Percentiles rank a stretch among this genome's conserved stretches.
These are phyloP conservation scores for Lagopus muta DNA, from an alignment of 2,113 vertebrate species.

Conservation along the genomic window DNA sequence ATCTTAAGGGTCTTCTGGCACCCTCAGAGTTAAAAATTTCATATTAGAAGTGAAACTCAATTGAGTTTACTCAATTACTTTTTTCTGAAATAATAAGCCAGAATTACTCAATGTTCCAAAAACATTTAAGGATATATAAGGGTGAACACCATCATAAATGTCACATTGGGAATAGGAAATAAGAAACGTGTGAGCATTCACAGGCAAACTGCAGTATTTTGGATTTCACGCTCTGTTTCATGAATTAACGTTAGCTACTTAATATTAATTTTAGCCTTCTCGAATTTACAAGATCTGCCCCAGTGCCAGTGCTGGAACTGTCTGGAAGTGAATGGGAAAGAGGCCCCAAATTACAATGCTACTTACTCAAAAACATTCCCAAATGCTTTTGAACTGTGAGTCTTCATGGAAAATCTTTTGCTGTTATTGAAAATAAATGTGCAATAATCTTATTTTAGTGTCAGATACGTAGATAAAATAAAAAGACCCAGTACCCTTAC, in stretches of 20 bases:
- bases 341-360: background rate
- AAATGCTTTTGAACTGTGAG: background rate
- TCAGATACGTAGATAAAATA: background rate
- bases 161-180: background rate
- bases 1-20: background rate
- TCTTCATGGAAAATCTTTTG: background rate
- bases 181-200: background rate
- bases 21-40: no score
- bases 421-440: background rate
- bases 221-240: background rate
- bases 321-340: background rate
- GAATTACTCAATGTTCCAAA: background rate
- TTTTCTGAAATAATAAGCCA: background rate
- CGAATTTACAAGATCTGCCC: background rate
- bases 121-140: background rate
- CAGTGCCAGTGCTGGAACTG: background rate
- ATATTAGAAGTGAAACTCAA: no score
- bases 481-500: background rate
- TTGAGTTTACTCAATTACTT: background rate
- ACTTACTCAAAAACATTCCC: background rate
- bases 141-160: background rate
- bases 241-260: background rate
- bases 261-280: background rate
- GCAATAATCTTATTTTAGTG: background rate
- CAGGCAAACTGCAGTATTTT: background rate